Conservation (phyloP, 2,113 vertebrate species). For the Synchiropus splendidus region DNA sequence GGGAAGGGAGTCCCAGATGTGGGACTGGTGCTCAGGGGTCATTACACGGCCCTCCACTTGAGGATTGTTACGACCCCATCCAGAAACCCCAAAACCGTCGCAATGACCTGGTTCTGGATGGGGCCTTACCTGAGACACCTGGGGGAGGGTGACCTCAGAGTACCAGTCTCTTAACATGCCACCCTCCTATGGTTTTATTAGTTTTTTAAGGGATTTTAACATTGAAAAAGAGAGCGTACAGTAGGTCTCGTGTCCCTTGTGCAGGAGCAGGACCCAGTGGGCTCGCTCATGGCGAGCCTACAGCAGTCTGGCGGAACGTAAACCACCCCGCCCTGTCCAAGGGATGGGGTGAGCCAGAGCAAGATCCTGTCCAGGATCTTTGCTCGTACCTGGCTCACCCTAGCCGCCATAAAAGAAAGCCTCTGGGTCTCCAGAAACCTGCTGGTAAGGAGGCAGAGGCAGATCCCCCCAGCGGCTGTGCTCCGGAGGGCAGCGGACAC, state of each 20-base stretch:
- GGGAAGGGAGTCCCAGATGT: no score
- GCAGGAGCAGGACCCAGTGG: slow-evolving; percentile 6
- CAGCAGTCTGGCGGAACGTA: slow-evolving; percentile 5
- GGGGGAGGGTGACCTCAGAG: background rate
- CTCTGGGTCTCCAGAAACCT: slow-evolving; percentile 16
- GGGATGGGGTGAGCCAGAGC: background rate
- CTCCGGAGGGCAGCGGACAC: background rate
- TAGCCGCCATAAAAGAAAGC: slow-evolving; percentile 13
- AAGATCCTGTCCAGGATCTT: background rate
- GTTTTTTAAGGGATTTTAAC: background rate
- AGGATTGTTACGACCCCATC: no score
- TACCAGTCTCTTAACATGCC: background rate
- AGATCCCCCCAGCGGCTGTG: slow-evolving; percentile 15
- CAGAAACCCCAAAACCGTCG: background rate
- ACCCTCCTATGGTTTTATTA: background rate
- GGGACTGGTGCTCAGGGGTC: no score
- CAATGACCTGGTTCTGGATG: slow-evolving; percentile 2
- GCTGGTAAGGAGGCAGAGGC: slow-evolving; percentile 17
- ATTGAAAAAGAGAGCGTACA: slow-evolving; percentile 2
- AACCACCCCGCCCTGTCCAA: slow-evolving; percentile 3
- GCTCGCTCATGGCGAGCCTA: background rate
- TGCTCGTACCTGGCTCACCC: background rate
- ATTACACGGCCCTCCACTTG: no score
- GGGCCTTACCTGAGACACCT: background rate
- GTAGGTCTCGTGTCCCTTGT: background rate